Evolutionary conservation across 1,140 invertebrate genomes (phyloP), one percentile per base, ranked within the genome.

Genomic region (Choristoneura fumiferana): DNA sequence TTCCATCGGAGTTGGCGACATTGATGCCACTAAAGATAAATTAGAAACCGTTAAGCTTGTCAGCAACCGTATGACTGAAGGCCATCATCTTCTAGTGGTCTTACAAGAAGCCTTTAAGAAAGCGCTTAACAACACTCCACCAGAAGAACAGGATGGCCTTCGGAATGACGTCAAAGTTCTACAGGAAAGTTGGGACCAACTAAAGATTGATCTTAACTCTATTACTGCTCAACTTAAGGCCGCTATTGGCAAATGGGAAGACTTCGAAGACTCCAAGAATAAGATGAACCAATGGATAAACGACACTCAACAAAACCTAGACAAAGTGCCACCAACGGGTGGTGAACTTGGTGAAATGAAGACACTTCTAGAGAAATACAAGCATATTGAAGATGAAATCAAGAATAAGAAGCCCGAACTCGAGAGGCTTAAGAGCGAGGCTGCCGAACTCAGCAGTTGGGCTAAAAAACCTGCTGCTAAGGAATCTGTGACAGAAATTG

Each of bases 261-360:
- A 97, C 78, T 95, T 95, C 63, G 91, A 92, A 38, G 94, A 95
- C 63, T 92, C 93, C 12, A 93, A 93, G 59, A 88, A 90, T 29
- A 92, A 91, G 40, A 90, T 96, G 0, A 91, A 94, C 17, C 91
- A 92, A 71, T 96, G 95, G 95, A 89, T 96, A 0, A 89, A 80
- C 4, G 92, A 92, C 40, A 94, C 92, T 0, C 94, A 95, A 81
- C 89, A 91, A 43, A 89, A 87, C 17, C 74, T 97, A 0, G 90
- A 93, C 58, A 89, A 91, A 53, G 87, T 92, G 10, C 91, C 93
- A 0, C 90, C 94, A 40, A 94, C 94, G 0, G 95, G 94, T 72
- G 95, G 95, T 29, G 96, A 97, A 87, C 85, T 97, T 4, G 94
- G 95, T 52, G 96, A 97, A 89, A 97, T 98, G 93, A 97, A 96